Base-by-base conservation (phyloP, 2,888 invertebrate species). In the Shargacucullia verbasci region DNA sequence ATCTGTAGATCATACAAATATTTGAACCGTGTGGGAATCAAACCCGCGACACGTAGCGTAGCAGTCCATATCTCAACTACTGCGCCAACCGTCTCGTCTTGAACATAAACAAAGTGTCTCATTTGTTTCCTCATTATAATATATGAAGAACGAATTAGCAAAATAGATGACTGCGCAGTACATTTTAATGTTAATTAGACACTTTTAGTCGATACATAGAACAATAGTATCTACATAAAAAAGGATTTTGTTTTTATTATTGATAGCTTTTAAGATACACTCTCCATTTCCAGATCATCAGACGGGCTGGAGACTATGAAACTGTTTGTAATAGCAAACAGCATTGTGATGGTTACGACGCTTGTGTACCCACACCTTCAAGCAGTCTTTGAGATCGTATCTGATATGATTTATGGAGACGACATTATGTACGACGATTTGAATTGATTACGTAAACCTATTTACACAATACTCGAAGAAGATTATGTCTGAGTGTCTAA, bases 321-420 rank as follows among this genome's bases (percentile, higher is more conserved):
- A 87, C 88, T 97, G n/a, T 97, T 97, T 84, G 97, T 97, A 15
- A 91, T 97, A 58, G 96, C 96, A 38, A 97, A 97, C 87, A 96
- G 96, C 25, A 83, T 97, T 40, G 94, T 97, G 61, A 91, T 97
- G 70, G 95, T 97, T 61, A 88, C 96, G 11, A 96, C 97, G 0
- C 93, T 97, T 88, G 95, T 95, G 11, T 97, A 96, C 95, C 97
- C 97, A 0, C 96, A 96, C 70, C 89, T 97, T 70, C 95, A 95
- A 79, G 94, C 95, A 65, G 91, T 94, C 10, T 92, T 95, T 57
- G 89, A 91, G 47, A 94, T 94, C 78, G 74, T 95, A 52, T 89
- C 87, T 49, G 94, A 95, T 63, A 92, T 94, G 90, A 81, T 95
- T 55, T 91, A 90, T 62, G 91, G 89, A 5, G 77, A 82, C 59